These are phyloP conservation scores for Moxostoma hubbsi DNA, from an alignment of 2,797 vertebrate genomes.

Conservation along the genomic window DNA sequence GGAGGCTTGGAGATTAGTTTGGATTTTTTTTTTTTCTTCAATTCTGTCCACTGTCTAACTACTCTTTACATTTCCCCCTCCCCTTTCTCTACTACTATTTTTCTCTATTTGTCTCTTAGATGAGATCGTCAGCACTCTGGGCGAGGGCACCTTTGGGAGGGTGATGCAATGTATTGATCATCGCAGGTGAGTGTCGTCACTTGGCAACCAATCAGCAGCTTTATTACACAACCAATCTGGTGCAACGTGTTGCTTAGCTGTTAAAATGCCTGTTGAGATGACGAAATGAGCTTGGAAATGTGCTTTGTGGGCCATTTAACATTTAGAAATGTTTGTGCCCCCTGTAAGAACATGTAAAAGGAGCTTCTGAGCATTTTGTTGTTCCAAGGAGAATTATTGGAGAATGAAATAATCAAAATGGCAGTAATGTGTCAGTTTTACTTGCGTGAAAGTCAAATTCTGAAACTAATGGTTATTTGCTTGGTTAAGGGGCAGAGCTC, in stretches of 20 bases:
- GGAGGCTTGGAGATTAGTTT: slow-evolving; percentile 65
- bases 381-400: not conserved
- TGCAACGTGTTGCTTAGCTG: not conserved
- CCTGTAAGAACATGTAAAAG: no score
- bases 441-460: not conserved
- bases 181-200: slow-evolving; percentile 81
- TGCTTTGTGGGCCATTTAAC: not conserved
- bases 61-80: slow-evolving; percentile 38
- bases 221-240: not conserved
- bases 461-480: not conserved
- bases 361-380: no score
- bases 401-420: no score
- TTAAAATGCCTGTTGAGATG: not conserved
- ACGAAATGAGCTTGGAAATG: not conserved
- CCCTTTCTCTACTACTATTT: slow-evolving; percentile 58
- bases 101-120: slow-evolving; percentile 82
- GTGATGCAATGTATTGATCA: slow-evolving; percentile 97
- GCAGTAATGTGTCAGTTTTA: not conserved
- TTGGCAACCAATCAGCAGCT: slow-evolving; percentile 17
- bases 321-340: not conserved
- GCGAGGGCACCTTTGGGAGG: slow-evolving; percentile 96
- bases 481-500: slow-evolving; percentile 81
- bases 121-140: slow-evolving; percentile 95
- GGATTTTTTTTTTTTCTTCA: no score
- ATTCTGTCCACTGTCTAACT: slow-evolving; percentile 67